Percentiles rank a stretch among this genome's conserved stretches.
Conservation (phyloP, 2,113 vertebrate genomes). For the Tor tambroides region DNA sequence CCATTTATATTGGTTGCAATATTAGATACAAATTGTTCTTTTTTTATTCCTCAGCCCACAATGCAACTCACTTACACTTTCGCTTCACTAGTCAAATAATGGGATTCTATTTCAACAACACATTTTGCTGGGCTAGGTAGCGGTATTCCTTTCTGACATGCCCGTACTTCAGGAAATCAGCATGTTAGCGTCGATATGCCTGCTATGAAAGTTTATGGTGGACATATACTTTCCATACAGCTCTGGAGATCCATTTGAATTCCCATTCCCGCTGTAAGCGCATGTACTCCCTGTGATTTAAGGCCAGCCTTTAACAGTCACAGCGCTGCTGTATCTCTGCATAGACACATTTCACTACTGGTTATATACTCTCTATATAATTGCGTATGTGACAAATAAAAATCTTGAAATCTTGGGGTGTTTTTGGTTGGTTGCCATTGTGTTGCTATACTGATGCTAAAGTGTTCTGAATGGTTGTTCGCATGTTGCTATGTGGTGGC, state of each 20-base stretch:
- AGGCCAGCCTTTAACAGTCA: conserved; percentile 50
- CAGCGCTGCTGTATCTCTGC: conserved; percentile 37
- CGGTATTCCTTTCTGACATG: conserved; percentile 47
- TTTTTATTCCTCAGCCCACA: conserved; percentile 24
- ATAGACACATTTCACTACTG: too few species aligned
- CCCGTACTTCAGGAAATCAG: conserved; percentile 58
- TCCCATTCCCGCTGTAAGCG: conserved; percentile 50
- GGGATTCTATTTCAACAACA: conserved; percentile 62
- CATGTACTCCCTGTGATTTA: conserved; percentile 57
- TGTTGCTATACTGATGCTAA: too few species aligned
- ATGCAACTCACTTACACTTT: conserved; percentile 28
- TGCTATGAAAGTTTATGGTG: conserved; percentile 57
- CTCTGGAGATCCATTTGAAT: conserved; percentile 48
- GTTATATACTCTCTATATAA: too few species aligned
- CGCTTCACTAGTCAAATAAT: conserved; percentile 48
- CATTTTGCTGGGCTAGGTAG: conserved; percentile 51
- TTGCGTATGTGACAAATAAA: too few species aligned
- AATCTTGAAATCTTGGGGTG: too few species aligned
- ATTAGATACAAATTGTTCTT: conserved; percentile 41
- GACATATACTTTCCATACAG: conserved; percentile 44
- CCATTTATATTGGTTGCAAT: conserved; percentile 64
- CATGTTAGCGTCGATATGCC: conserved; percentile 5
- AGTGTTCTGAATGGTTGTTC: too few species aligned
- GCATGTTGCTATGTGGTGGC: too few species aligned
- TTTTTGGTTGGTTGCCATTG: background rate